Conservation (phyloP, 2,113 vertebrate species). For the Hoplias malabaricus region DNA sequence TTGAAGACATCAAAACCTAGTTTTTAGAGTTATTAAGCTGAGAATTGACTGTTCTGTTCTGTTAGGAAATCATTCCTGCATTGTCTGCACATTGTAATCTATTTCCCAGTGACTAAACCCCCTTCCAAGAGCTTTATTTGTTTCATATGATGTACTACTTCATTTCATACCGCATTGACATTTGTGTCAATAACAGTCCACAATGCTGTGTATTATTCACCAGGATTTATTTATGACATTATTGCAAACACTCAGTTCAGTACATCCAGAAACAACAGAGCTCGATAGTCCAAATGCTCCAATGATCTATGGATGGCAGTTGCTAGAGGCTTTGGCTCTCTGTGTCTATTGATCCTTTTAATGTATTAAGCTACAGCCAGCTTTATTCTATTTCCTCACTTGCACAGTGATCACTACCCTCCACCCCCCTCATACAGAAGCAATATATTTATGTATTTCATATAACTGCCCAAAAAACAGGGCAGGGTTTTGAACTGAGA, state of each 20-base stretch:
- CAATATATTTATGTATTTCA: slow-evolving; percentile 19
- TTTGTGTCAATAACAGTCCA: slow-evolving; percentile 3
- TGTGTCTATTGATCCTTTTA: slow-evolving; percentile 33
- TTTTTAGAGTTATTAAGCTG: neutral
- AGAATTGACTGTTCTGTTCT: neutral
- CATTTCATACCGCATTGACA: neutral
- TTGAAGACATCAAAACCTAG: neutral
- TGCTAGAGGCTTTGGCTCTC: neutral
- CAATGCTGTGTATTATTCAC: neutral
- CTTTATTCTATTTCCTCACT: slow-evolving; percentile 37
- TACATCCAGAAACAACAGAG: slow-evolving; percentile 28
- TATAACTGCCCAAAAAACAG: slow-evolving; percentile 24
- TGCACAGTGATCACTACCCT: slow-evolving; percentile 10
- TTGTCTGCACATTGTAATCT: neutral
- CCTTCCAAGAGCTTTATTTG: neutral
- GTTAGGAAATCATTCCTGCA: neutral
- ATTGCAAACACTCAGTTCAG: slow-evolving; percentile 11
- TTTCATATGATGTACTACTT: neutral
- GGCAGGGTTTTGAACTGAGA: slow-evolving; percentile 36
- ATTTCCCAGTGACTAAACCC: neutral
- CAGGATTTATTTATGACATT: slow-evolving; percentile 24
- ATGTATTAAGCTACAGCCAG: slow-evolving; percentile 27
- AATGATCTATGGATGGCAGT: slow-evolving; percentile 22
- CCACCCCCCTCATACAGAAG: neutral
- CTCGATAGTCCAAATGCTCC: slow-evolving; percentile 9